Percentiles rank a stretch among this genome's conserved stretches.
These are phyloP conservation scores for Luidia sarsii DNA, from an alignment of 53 echinoderm and acorn worm genomes.

Conservation along the genomic window DNA sequence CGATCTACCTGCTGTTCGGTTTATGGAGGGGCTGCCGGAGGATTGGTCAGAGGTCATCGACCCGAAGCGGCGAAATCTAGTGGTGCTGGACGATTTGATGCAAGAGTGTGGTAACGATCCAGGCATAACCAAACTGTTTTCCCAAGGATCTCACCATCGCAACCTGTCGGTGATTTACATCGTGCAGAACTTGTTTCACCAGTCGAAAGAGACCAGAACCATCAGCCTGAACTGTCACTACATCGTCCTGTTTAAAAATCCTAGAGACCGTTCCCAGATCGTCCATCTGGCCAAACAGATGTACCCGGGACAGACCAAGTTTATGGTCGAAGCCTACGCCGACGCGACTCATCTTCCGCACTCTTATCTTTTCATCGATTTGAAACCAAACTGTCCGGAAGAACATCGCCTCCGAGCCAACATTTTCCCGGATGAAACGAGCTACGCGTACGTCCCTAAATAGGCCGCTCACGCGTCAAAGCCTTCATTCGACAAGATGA, in stretches of 20 bases:
- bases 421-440: constrained; percentile 27
- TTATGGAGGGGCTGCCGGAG: constrained; percentile 56
- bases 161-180: constrained; percentile 66
- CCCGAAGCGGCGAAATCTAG: constrained; percentile 46
- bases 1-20: constrained; percentile 44
- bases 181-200: no score
- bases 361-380: constrained; percentile 60
- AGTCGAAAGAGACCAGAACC: no score
- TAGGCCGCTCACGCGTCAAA: neutral
- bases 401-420: constrained; percentile 11
- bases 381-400: constrained; percentile 35
- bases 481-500: constrained; percentile 25
- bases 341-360: constrained; percentile 45
- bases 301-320: constrained; percentile 66
- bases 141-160: constrained; percentile 72
- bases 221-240: no score
- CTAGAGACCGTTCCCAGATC: constrained; percentile 67
- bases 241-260: constrained; percentile 66
- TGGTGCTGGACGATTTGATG: constrained; percentile 77
- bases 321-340: constrained; percentile 67
- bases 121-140: constrained; percentile 66
- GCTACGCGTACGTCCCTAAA: constrained; percentile 20
- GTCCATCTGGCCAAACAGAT: constrained; percentile 69
- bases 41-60: constrained; percentile 54
- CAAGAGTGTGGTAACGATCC: constrained; percentile 1